A percentile compares a stretch with the other conserved stretches of the same genome.
Conservation (phyloP, 2,888 invertebrate species). For the Sinelater perroti region DNA sequence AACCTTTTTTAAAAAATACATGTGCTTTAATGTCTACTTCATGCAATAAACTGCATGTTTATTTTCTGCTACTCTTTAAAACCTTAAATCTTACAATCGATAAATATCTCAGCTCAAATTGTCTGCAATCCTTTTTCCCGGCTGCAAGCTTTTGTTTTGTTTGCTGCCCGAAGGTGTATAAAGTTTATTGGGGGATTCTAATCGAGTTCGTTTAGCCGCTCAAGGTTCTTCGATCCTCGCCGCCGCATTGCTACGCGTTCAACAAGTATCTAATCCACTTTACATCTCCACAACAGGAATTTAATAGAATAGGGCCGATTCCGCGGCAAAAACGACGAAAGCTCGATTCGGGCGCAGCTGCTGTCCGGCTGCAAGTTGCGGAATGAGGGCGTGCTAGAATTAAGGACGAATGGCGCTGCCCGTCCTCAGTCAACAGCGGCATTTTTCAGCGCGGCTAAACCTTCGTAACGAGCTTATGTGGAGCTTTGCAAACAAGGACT, state of each 20-base stretch:
- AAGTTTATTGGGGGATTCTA: too few species aligned
- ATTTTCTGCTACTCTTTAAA: too few species aligned
- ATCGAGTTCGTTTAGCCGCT: slow-evolving; percentile 2
- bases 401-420: slow-evolving; percentile 19
- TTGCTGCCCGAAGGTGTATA: too few species aligned
- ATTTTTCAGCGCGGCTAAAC: slow-evolving; percentile 40
- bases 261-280: slow-evolving; percentile 19
- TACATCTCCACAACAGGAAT: slow-evolving; percentile 4
- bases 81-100: slow-evolving; percentile 2
- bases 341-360: not conserved
- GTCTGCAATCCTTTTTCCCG: too few species aligned
- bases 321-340: slow-evolving; percentile 1
- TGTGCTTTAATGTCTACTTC: too few species aligned
- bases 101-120: too few species aligned
- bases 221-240: not conserved
- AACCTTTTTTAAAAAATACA: too few species aligned
- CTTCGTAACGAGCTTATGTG: slow-evolving; percentile 39
- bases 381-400: slow-evolving; percentile 9
- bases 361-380: slow-evolving; percentile 1
- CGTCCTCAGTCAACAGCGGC: slow-evolving; percentile 40
- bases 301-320: slow-evolving; percentile 8
- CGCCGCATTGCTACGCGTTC: not conserved
- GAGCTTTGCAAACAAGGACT: slow-evolving; percentile 34
- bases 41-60: too few species aligned
- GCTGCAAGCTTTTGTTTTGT: too few species aligned